These are phyloP conservation scores for Noctua janthe DNA, from an alignment of 2,888 invertebrate species.

Conservation along the genomic window DNA sequence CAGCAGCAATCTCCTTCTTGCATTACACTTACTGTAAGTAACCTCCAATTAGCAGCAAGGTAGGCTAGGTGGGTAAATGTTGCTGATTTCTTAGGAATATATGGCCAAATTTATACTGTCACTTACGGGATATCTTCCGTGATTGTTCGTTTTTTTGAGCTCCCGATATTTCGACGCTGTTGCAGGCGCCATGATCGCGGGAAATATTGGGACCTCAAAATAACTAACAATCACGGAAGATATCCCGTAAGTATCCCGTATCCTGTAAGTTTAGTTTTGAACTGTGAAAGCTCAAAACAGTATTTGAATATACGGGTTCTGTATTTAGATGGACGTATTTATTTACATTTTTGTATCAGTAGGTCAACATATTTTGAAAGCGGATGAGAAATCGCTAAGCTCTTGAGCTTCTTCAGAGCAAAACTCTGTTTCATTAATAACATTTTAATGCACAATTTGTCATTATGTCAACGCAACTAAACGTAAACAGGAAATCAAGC, in stretches of 20 bases:
- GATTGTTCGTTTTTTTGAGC: no score
- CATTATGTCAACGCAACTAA: slow-evolving; percentile 31
- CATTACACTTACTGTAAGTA: neutral
- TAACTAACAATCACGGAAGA: no score
- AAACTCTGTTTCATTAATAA: slow-evolving; percentile 15
- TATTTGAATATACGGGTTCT: no score
- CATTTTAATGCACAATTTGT: slow-evolving; percentile 11
- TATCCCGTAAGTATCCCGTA: no score
- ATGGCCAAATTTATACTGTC: no score
- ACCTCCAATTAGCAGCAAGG: neutral
- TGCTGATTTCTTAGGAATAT: neutral
- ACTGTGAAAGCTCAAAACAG: no score
- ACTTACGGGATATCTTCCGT: no score
- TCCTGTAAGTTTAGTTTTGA: no score
- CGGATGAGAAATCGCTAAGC: neutral
- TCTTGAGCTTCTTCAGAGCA: neutral
- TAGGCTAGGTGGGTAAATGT: neutral
- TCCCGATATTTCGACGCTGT: no score
- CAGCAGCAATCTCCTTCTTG: neutral
- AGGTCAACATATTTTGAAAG: neutral
- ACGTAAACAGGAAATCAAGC: slow-evolving; percentile 40
- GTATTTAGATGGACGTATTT: neutral
- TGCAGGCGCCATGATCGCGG: no score
- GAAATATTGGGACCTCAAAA: no score
- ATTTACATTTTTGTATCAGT: neutral